Conservation (phyloP, 92 coral and sea anemone genomes). For the Parazoanthus darwini region DNA sequence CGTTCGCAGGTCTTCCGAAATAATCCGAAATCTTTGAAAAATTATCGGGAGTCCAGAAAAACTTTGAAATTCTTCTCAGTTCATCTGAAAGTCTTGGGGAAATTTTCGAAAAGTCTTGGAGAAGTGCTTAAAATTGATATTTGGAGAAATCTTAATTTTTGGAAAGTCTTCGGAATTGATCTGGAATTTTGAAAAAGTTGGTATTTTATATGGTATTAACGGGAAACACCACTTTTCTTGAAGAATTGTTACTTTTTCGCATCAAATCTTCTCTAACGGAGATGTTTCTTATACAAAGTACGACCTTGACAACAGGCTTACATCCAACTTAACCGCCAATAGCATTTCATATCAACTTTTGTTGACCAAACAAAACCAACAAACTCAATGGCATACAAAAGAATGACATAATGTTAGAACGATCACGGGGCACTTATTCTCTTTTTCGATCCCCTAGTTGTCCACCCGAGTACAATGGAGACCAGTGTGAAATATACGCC, state of each 20-base stretch:
- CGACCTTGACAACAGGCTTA: neutral
- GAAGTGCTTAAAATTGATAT: neutral
- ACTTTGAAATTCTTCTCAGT: no score
- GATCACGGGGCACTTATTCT: neutral
- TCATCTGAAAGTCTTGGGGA: no score
- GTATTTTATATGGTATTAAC: no score
- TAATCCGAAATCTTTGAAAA: no score
- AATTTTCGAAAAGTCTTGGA: neutral
- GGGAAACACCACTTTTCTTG: neutral
- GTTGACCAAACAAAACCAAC: neutral
- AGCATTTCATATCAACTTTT: neutral
- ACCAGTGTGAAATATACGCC: constrained; percentile 61
- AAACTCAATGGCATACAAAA: neutral
- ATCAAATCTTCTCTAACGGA: neutral
- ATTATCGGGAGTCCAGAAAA: no score
- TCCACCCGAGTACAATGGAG: constrained; percentile 56
- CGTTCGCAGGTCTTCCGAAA: no score
- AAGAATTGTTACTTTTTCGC: neutral
- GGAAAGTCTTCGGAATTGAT: no score
- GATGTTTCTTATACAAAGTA: neutral
- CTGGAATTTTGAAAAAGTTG: no score
- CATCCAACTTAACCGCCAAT: no score
- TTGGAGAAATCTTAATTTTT: neutral
- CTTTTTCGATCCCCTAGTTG: constrained; percentile 32
- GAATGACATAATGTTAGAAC: neutral